These are phyloP conservation scores for Hymenochirus boettgeri DNA, from an alignment of 2,113 vertebrate species.

Conservation along the genomic window DNA sequence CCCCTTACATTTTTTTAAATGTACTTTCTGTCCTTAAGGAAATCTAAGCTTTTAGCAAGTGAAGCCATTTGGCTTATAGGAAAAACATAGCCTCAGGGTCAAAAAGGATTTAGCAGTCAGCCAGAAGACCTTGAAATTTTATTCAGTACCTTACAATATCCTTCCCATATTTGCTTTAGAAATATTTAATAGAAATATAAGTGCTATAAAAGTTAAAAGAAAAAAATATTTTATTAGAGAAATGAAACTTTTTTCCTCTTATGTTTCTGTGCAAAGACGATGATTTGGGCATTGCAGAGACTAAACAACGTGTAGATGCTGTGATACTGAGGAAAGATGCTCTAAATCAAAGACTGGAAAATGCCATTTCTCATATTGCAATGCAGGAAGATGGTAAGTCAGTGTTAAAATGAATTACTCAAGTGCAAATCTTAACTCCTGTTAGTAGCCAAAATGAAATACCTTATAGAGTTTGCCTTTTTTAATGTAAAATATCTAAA, in stretches of 20 bases:
- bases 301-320: conserved; percentile 66
- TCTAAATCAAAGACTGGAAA: conserved; percentile 61
- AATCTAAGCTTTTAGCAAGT: not conserved
- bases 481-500: not conserved
- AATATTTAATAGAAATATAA: not conserved
- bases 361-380: conserved; percentile 60
- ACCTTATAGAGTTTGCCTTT: too few relatives aligned
- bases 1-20: not conserved
- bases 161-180: too few relatives aligned
- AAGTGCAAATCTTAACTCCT: too few relatives aligned
- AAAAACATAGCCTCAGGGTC: not conserved
- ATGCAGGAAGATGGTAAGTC: conserved; percentile 70
- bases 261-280: conserved; percentile 61
- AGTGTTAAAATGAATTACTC: too few relatives aligned
- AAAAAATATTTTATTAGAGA: not conserved
- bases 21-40: not conserved
- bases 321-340: conserved; percentile 66
- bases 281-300: conserved; percentile 59
- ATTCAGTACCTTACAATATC: not conserved
- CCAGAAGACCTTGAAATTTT: not conserved
- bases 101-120: not conserved
- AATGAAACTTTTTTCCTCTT: conserved; percentile 32
- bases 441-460: too few relatives aligned
- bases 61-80: not conserved
- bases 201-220: too few relatives aligned